Conservation (phyloP, 2,888 invertebrate species). For the Gortyna flavago region DNA sequence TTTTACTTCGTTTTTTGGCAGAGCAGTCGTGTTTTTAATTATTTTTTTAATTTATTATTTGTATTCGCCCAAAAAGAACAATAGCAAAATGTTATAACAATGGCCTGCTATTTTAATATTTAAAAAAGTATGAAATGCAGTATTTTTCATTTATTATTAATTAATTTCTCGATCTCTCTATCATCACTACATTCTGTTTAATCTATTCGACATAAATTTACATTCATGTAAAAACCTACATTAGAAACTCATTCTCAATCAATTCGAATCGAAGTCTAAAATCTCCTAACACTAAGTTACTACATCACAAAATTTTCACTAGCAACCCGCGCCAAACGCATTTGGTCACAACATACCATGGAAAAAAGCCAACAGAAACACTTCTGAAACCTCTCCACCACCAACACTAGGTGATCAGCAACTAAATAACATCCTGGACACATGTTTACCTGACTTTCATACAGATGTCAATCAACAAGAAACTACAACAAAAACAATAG, state of each 20-base stretch:
- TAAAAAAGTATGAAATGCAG: neutral
- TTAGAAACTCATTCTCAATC: neutral
- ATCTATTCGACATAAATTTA: neutral
- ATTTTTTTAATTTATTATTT: too few species aligned
- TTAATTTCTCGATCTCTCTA: neutral
- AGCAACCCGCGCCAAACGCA: slow-evolving; percentile 41
- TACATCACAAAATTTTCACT: slow-evolving; percentile 50
- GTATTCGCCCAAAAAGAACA: neutral
- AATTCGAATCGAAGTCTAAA: neutral
- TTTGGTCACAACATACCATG: slow-evolving; percentile 83
- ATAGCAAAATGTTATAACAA: neutral
- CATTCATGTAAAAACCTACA: slow-evolving; percentile 2
- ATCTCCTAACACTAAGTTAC: slow-evolving; percentile 6
- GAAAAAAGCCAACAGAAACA: slow-evolving; percentile 67
- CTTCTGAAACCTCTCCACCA: slow-evolving; percentile 9
- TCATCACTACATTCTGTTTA: neutral
- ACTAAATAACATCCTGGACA: slow-evolving; percentile 27
- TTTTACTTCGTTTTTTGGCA: too few species aligned
- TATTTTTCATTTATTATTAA: neutral
- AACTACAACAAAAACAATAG: slow-evolving; percentile 5
- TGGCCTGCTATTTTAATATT: neutral
- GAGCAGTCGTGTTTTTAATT: too few species aligned
- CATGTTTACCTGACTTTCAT: slow-evolving; percentile 26
- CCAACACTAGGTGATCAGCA: slow-evolving; percentile 64
- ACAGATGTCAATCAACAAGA: slow-evolving; percentile 7